phyloP scores from a whole-genome alignment of 35 echinoderm and acorn worm species.

The Ptychodera flava region DNA sequence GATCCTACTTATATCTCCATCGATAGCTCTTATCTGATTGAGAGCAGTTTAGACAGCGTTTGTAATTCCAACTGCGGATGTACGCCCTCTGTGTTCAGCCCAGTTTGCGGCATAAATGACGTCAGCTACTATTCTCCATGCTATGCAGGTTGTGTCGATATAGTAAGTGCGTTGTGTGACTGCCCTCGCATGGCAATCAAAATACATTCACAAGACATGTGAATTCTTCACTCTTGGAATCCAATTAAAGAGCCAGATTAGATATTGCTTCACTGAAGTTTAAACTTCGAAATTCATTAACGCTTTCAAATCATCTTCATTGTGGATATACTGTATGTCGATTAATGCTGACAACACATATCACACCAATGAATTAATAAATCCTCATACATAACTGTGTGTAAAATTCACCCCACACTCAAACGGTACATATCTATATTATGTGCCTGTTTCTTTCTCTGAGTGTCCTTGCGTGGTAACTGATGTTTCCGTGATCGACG shows the following conservation, averaged over 20 bases:
- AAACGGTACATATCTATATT: background rate
- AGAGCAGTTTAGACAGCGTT: background rate
- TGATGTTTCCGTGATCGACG: background rate
- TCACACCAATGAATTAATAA: background rate
- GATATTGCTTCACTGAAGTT: background rate
- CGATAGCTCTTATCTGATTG: background rate
- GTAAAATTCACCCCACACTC: background rate
- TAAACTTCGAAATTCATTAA: background rate
- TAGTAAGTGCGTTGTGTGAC: background rate
- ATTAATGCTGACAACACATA: background rate
- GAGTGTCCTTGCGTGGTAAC: background rate
- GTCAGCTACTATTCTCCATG: slow-evolving; percentile 39
- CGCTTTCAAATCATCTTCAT: background rate
- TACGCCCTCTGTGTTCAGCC: background rate
- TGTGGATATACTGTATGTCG: background rate
- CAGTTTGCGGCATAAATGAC: slow-evolving; percentile 28
- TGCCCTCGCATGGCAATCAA: background rate
- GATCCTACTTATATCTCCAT: background rate
- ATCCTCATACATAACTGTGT: background rate
- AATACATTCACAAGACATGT: too few relatives aligned
- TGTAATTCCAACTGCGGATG: background rate
- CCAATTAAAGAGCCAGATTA: too few relatives aligned
- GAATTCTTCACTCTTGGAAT: too few relatives aligned
- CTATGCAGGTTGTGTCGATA: slow-evolving; percentile 25
- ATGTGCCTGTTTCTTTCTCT: background rate